Percentiles rank a stretch among this genome's conserved stretches.
These are phyloP conservation scores for Salmo trutta DNA, from an alignment of 2,797 vertebrate genomes.

Conservation along the genomic window DNA sequence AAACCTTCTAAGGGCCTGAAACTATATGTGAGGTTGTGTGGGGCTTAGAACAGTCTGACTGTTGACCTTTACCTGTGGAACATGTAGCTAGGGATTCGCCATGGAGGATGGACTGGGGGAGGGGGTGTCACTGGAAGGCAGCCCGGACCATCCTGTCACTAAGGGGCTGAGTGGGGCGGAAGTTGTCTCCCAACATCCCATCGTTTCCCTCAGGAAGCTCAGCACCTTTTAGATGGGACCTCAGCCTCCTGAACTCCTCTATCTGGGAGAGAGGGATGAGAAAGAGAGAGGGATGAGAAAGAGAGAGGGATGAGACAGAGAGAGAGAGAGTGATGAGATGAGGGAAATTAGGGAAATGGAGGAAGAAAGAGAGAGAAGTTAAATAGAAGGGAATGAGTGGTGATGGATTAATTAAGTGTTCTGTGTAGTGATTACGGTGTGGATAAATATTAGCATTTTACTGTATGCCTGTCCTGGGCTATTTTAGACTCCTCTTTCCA, in stretches of 20 bases:
- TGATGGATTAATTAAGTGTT: no score
- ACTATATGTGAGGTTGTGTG: no score
- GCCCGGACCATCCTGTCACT: slow-evolving; percentile 91
- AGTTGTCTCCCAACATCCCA: slow-evolving; percentile 95
- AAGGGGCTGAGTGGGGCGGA: slow-evolving; percentile 95
- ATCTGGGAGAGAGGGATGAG: slow-evolving; percentile 77
- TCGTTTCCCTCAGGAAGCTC: slow-evolving; percentile 92
- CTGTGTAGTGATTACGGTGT: no score
- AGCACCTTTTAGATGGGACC: slow-evolving; percentile 92
- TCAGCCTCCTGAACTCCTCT: slow-evolving; percentile 93
- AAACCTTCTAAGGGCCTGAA: no score
- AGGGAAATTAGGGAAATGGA: not conserved
- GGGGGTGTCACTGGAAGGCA: slow-evolving; percentile 87
- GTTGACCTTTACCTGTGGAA: not conserved
- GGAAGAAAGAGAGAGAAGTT: not conserved
- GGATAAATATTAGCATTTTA: no score
- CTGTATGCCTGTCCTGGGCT: no score
- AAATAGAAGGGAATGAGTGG: no score
- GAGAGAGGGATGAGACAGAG: no score
- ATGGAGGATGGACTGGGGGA: not conserved
- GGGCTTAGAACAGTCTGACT: no score
- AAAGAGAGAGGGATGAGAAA: not conserved
- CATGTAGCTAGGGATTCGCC: not conserved
- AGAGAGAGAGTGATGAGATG: not conserved
- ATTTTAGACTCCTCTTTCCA: no score